phyloP scores from a whole-genome alignment of 2,888 invertebrate genomes.

The Orchestes rusci region DNA sequence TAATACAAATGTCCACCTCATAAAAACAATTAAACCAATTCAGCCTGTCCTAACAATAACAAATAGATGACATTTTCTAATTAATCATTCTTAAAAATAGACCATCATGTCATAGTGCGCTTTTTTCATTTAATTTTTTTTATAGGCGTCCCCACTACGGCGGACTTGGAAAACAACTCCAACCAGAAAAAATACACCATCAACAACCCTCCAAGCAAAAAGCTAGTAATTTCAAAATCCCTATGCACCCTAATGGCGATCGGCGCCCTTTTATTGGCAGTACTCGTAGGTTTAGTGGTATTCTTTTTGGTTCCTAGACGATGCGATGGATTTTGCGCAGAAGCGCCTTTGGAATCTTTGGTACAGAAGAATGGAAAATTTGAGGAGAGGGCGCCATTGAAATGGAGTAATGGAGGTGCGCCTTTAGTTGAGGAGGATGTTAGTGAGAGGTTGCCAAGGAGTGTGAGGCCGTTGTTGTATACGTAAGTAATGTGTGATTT shows the following conservation, averaged over 20 bases:
- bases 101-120: too few species aligned
- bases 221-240: conserved; percentile 38
- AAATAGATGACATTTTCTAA: too few species aligned
- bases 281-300: conserved; percentile 39
- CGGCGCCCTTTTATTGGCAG: conserved; percentile 38
- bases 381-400: conserved; percentile 4
- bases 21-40: too few species aligned
- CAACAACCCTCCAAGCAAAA: conserved; percentile 32
- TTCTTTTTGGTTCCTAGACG: conserved; percentile 40
- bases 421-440: conserved; percentile 18
- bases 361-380: conserved; percentile 9
- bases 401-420: too few species aligned
- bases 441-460: conserved; percentile 36
- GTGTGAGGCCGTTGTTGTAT: conserved; percentile 37
- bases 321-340: conserved; percentile 25
- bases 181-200: conserved; percentile 42
- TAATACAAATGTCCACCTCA: too few species aligned
- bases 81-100: too few species aligned
- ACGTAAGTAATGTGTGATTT: conserved; percentile 33
- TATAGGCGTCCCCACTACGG: conserved; percentile 41
- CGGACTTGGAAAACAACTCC: conserved; percentile 40
- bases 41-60: too few species aligned
- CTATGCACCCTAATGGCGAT: conserved; percentile 39
- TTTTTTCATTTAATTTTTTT: too few species aligned
- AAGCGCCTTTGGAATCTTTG: conserved; percentile 23